A percentile compares a stretch with the other conserved stretches of the same genome.
Evolutionary conservation across 1,140 invertebrate genomes (phyloP).

Genomic region (Ooceraea biroi): DNA sequence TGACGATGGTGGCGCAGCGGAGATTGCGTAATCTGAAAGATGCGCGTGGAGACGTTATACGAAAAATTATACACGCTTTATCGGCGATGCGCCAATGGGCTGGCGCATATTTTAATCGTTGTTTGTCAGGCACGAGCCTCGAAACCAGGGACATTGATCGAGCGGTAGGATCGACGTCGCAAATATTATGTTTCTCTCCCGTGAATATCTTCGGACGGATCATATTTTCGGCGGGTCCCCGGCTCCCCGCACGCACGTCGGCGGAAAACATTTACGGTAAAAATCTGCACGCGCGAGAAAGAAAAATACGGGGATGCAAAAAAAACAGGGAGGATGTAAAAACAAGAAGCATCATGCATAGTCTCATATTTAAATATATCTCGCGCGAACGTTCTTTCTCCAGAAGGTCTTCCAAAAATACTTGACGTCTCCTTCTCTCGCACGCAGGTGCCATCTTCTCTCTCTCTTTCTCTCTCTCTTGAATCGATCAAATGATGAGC

Average conservation of each 20-base stretch:
- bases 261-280: neutral
- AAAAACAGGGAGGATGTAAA: neutral
- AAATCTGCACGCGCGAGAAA: neutral
- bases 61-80: slow-evolving; percentile 55
- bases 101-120: slow-evolving; percentile 48
- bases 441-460: neutral
- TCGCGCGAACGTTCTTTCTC: slow-evolving; percentile 5
- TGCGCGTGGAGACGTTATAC: neutral
- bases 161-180: slow-evolving; percentile 17
- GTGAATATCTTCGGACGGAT: slow-evolving; percentile 28
- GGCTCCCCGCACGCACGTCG: too few species aligned
- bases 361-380: neutral
- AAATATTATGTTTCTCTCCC: slow-evolving; percentile 37
- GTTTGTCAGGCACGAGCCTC: slow-evolving; percentile 23
- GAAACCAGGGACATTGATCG: slow-evolving; percentile 29
- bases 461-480: neutral
- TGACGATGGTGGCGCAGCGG: neutral
- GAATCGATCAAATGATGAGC: neutral
- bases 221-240: slow-evolving; percentile 4
- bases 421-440: neutral
- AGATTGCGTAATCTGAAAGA: slow-evolving; percentile 51
- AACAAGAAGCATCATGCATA: neutral
- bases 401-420: neutral
- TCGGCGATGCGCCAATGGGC: slow-evolving; percentile 25
- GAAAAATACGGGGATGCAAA: neutral